A percentile compares a stretch with the other conserved stretches of the same genome.
Evolutionary conservation across 2,888 invertebrate species (phyloP).

Genomic region (Xylota sylvarum): DNA sequence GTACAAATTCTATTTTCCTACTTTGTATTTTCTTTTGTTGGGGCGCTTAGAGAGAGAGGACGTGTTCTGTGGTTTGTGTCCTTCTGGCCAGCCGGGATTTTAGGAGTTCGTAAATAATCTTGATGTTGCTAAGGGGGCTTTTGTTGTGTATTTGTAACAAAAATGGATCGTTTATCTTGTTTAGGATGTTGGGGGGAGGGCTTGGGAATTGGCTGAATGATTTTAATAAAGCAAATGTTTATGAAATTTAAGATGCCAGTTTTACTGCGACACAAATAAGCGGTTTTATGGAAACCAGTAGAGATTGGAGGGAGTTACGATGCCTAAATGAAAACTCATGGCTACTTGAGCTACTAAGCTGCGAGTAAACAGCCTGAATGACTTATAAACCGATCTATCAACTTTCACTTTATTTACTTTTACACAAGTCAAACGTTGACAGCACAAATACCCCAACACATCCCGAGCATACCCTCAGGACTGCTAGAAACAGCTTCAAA

Average conservation of each 20-base stretch:
- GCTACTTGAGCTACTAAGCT: too few species aligned
- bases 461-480: neutral
- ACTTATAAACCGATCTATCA: too few species aligned
- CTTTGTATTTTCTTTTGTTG: constrained; percentile 40
- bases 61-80: constrained; percentile 32
- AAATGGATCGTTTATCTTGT: constrained; percentile 59
- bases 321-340: too few species aligned
- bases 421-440: too few species aligned
- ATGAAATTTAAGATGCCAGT: constrained; percentile 27
- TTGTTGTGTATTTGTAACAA: constrained; percentile 53
- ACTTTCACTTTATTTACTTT: too few species aligned
- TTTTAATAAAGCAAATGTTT: constrained; percentile 63
- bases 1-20: constrained; percentile 56
- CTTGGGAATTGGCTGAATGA: constrained; percentile 46
- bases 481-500: neutral
- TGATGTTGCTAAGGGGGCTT: constrained; percentile 37
- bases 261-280: constrained; percentile 11
- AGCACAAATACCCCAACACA: too few species aligned
- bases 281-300: neutral
- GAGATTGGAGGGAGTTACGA: neutral
- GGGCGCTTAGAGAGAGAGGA: neutral
- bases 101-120: constrained; percentile 65
- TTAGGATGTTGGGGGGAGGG: neutral
- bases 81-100: constrained; percentile 30
- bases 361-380: too few species aligned